A percentile compares a stretch with the other conserved stretches of the same genome.
Evolutionary conservation across 2,113 vertebrate genomes (phyloP).

Genomic region (Poicephalus meyeri): DNA sequence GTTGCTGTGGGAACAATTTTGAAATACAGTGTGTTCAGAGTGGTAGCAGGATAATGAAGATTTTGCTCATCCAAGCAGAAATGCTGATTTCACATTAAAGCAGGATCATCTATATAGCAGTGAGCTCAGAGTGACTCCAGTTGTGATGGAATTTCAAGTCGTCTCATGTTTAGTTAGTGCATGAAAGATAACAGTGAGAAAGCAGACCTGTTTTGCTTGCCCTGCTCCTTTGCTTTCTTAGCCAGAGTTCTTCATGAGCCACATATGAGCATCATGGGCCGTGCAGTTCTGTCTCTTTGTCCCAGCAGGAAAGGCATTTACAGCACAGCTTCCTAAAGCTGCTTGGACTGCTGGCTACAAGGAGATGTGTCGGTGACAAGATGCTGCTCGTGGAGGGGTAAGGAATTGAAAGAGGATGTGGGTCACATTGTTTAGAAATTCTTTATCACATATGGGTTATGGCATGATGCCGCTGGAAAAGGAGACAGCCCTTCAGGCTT

Average conservation of each 20-base stretch:
- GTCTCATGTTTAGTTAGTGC: not conserved
- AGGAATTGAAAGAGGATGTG: not conserved
- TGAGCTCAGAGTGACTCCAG: not conserved
- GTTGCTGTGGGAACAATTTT: not conserved
- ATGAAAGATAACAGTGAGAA: not conserved
- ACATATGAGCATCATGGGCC: fast-evolving
- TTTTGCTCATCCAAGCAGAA: not conserved
- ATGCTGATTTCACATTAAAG: not conserved
- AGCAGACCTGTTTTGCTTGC: not conserved
- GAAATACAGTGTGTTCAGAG: fast-evolving
- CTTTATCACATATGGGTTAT: not conserved
- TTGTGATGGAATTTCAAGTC: not conserved
- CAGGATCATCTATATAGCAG: fast-evolving
- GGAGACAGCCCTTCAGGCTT: not conserved
- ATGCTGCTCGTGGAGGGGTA: not conserved
- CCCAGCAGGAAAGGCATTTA: fast-evolving
- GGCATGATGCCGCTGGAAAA: not conserved
- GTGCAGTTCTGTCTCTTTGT: fast-evolving
- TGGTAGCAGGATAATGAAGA: not conserved
- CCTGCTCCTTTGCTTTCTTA: not conserved
- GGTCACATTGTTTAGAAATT: not conserved
- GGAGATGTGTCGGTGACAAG: not conserved
- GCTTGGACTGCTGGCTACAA: not conserved
- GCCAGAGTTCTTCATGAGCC: not conserved
- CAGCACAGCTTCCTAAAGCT: not conserved